Conservation (phyloP, 1,140 invertebrate species). For the Andricus grossulariae region DNA sequence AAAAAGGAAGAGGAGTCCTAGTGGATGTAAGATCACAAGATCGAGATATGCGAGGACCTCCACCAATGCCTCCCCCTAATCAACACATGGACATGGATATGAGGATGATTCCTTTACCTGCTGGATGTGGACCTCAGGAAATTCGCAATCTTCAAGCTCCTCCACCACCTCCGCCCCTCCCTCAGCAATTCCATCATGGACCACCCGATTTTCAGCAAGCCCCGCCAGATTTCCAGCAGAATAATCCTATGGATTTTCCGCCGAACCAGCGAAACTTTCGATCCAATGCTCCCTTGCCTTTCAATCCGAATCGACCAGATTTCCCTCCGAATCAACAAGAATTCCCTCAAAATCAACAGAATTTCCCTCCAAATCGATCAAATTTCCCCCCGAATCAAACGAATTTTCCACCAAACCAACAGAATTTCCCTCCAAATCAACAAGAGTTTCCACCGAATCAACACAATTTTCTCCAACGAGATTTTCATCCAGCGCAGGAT, state of each 20-base stretch:
- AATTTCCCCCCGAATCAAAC: slow-evolving; percentile 55
- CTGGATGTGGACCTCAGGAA: slow-evolving; percentile 30
- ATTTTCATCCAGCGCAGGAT: slow-evolving; percentile 55
- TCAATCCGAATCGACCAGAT: slow-evolving; percentile 51
- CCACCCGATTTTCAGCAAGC: slow-evolving; percentile 62
- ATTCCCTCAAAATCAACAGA: slow-evolving; percentile 56
- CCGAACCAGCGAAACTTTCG: slow-evolving; percentile 46
- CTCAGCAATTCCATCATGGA: slow-evolving; percentile 57
- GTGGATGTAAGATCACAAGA: slow-evolving; percentile 72
- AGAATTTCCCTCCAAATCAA: slow-evolving; percentile 54
- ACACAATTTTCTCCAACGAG: slow-evolving; percentile 46
- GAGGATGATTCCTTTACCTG: slow-evolving; percentile 67
- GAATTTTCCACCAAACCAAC: slow-evolving; percentile 59
- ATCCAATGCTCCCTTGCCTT: neutral
- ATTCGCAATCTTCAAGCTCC: slow-evolving; percentile 37
- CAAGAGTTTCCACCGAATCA: slow-evolving; percentile 58
- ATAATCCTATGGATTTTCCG: slow-evolving; percentile 60
- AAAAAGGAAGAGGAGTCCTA: slow-evolving; percentile 65
- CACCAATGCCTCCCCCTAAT: slow-evolving; percentile 37
- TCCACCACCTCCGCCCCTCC: slow-evolving; percentile 61
- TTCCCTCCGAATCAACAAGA: slow-evolving; percentile 58
- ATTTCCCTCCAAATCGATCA: slow-evolving; percentile 54
- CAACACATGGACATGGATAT: slow-evolving; percentile 70
- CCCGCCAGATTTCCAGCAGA: slow-evolving; percentile 57
- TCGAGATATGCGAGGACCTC: slow-evolving; percentile 63